Base-by-base conservation (phyloP, 2,113 vertebrate species). In the Chiloscyllium plagiosum region DNA sequence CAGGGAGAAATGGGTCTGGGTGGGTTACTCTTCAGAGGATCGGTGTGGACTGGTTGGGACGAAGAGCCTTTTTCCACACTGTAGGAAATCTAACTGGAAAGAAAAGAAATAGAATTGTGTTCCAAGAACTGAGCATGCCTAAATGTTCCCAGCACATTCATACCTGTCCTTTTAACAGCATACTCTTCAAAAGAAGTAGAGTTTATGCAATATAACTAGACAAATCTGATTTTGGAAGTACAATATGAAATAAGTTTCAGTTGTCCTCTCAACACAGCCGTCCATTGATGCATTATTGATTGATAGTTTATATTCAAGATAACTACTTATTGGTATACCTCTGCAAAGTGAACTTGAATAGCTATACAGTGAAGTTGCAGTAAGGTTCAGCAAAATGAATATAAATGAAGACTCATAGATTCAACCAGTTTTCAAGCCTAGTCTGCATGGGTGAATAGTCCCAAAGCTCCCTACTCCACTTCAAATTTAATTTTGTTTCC, bases 401-500 rank as follows among this genome's bases (percentile, higher is more conserved):
- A 90, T 29, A 90, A 90, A 61, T 12, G 29, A 61, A 33, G 26
- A 90, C 26, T 90, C 87, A n/a, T 29, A n/a, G 13, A 61, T 33
- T 61, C 4, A 61, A 90, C 29, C 87, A 6, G 13, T 33, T 90
- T 90, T 90, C 87, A 29, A 56, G 26, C 52, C 86, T 90, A 10
- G 29, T 29, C 13, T 52, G 52, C 87, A 61, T 61, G 87, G 50
- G 52, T 29, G 26, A 61, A 56, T 52, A 61, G 37, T 37, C 80
- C 80, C 80, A 47, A 29, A 90, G 85, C 52, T 90, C 52, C 13
- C 19, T 90, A 33, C 20, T 29, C 20, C 52, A 90, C 50, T 90
- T 90, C 56, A 90, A 33, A 29, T 90, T 61, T 29, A 90, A 90
- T 90, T 90, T 90, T 90, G 52, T 56, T 90, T 90, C 87, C 29